Evolutionary conservation across 37 sponge, comb jelly and placozoan species (phyloP), one percentile per base, ranked within the genome.

Genomic region (Haliclona indistincta): DNA sequence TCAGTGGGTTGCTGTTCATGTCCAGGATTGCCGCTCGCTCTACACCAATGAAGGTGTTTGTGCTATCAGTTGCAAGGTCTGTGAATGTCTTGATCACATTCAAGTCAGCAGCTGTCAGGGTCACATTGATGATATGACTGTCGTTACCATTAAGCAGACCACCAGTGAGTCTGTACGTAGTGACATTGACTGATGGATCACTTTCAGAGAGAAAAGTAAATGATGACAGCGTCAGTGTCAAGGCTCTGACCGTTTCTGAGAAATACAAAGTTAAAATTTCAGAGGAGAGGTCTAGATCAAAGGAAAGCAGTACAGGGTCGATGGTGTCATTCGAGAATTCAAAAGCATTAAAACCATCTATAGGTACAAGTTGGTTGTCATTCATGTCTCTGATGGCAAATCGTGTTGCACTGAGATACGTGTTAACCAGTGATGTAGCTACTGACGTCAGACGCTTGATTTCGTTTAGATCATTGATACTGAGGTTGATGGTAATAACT

Each of bases 361-460:
- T 52, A 25, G 67, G 38, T 2, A 41, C 28, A 11, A 88, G 37
- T 6, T 38, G 61, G 61, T 95, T 95, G 23, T 74, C 71, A 68
- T 77, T 88, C 96, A 95, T 95, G 79, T 95, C 96, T 22, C 2
- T 17, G 15, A 91, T 85, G 4, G 89, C 85, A 19, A 51, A 10
- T 1, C 44, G 13, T 1, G 82, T 82, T 34, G 78, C 67, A 28
- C 81, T 64, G 3, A 95, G 35, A 54, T 63, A 95, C 6, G 89
- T 91, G 69, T 91, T 77, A 29, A 65, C 65, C 15, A 64, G 43
- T 3, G 76, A 81, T 15, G 93, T 91, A 15, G 87, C 96, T 8
- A 95, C 81, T 28, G 74, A 56, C 0, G 70, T 70, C 0, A 90
- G 60, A 28, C 74, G 67, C 61, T 92, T 91, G 22, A 95, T 81